Base-by-base conservation (phyloP, 2,797 vertebrate species). In the Malurus splendens region DNA sequence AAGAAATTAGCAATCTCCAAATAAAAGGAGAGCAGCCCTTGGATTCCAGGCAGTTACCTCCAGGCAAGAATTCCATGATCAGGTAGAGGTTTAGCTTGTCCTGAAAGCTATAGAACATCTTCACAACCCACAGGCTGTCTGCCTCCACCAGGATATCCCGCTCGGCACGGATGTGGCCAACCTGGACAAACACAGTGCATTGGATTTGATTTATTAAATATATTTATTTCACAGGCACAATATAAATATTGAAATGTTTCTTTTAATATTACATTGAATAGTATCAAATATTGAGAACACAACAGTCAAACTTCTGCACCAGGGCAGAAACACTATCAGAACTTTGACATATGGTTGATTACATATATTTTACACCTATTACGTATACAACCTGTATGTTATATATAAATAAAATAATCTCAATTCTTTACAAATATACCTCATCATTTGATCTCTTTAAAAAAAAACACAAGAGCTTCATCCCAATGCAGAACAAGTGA, bases 41-140 rank as follows among this genome's bases (percentile, higher is more conserved):
- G 59, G 64, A 84, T 27, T 15, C 82, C 82, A 77, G 62, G 83
- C 80, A 79, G 95, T 94, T 96, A 99, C 99, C 99, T 98, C 99
- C 99, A 70, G 99, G 99, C 81, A 99, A 97, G 95, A 99, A 99
- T 96, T 99, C 99, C 99, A 99, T 99, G 96, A 99, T 99, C 93
- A 99, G 98, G 97, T 99, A 99, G 90, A 99, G 99, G 97, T 99
- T 99, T 96, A 99, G 97, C 95, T 99, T 99, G 95, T 99, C 99
- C 97, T 99, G 99, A 96, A 99, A 99, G 85, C 99, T 99, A 60
- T 99, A 99, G 96, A 99, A 99, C 99, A 99, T 99, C 95, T 99
- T 99, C 89, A 99, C 99, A 78, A 99, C 99, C 99, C 99, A 99
- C 94, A 98, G 95, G 79, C 99, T 99, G 96, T 99, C 99, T 28